These are phyloP conservation scores for Amazonetta brasiliensis DNA, from an alignment of 2,797 vertebrate genomes.

Conservation along the genomic window DNA sequence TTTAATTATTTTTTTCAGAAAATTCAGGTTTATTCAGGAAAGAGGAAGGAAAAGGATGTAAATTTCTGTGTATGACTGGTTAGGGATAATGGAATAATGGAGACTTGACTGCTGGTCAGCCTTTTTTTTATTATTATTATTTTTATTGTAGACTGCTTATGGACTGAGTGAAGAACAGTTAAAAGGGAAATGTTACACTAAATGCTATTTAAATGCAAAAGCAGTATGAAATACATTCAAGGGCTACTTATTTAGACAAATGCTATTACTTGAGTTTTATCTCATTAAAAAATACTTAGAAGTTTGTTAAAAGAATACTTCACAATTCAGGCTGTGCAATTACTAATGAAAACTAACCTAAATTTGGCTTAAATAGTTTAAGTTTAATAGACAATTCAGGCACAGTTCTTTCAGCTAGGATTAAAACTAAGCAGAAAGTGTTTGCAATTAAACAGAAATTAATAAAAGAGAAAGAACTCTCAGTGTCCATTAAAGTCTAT, in stretches of 20 bases:
- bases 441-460: conserved; percentile 10
- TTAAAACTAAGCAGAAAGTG: not conserved
- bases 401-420: not conserved
- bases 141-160: not conserved
- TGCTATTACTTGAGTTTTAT: conserved; percentile 23
- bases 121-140: not conserved
- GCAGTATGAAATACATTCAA: conserved; percentile 11
- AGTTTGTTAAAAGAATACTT: conserved; percentile 30
- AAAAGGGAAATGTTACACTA: not conserved
- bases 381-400: not conserved
- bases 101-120: not conserved
- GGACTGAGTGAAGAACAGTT: not conserved
- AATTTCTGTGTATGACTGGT: not conserved
- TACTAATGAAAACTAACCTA: not conserved
- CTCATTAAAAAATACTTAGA: conserved; percentile 24
- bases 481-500: not conserved
- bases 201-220: conserved; percentile 22
- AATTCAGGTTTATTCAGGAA: not conserved
- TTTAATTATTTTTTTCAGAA: not conserved
- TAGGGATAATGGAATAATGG: not conserved
- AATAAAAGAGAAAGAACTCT: not conserved
- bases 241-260: conserved; percentile 41
- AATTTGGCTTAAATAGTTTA: conserved; percentile 14
- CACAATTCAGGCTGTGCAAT: conserved; percentile 17
- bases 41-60: not conserved